A percentile compares a stretch with the other conserved stretches of the same genome.
phyloP scores from a whole-genome alignment of 1,140 invertebrate species.

The Drosophila burlai region DNA sequence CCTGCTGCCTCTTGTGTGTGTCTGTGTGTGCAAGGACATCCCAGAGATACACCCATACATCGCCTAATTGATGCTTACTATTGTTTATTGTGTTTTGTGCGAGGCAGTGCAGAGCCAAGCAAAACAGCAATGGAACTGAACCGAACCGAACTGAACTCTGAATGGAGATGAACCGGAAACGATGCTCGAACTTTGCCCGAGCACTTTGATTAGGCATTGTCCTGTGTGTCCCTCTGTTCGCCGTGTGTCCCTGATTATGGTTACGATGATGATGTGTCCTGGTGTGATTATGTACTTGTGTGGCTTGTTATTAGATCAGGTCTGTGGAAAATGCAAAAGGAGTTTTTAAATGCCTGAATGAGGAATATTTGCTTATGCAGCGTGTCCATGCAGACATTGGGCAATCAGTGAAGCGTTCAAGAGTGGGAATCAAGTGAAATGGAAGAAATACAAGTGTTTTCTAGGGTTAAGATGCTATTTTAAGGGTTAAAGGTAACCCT shows the following conservation, averaged over 20 bases:
- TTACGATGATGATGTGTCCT: slow-evolving; percentile 28
- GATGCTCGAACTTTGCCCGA: slow-evolving; percentile 30
- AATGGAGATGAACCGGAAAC: slow-evolving; percentile 45
- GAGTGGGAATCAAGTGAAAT: background rate
- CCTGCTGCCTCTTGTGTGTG: background rate
- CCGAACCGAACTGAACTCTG: slow-evolving; percentile 19
- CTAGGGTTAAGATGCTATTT: background rate
- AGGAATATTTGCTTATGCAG: slow-evolving; percentile 7
- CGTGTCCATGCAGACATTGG: background rate
- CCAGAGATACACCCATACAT: slow-evolving; percentile 44
- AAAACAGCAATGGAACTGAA: slow-evolving; percentile 19
- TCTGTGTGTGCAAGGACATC: slow-evolving; percentile 25
- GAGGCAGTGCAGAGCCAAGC: slow-evolving; percentile 16
- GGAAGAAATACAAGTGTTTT: background rate
- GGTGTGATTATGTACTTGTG: slow-evolving; percentile 32
- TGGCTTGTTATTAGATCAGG: slow-evolving; percentile 15
- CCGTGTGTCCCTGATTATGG: slow-evolving; percentile 24
- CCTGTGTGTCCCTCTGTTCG: slow-evolving; percentile 7
- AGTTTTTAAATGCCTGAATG: slow-evolving; percentile 18
- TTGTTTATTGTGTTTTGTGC: slow-evolving; percentile 40
- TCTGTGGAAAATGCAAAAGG: background rate
- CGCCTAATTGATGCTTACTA: slow-evolving; percentile 65
- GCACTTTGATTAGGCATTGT: slow-evolving; percentile 50
- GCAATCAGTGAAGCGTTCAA: slow-evolving; percentile 8
- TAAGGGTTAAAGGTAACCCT: too few species aligned